Evolutionary conservation across 2,113 vertebrate species (phyloP), one percentile per base, ranked within the genome.

Genomic region (Oplegnathus fasciatus): DNA sequence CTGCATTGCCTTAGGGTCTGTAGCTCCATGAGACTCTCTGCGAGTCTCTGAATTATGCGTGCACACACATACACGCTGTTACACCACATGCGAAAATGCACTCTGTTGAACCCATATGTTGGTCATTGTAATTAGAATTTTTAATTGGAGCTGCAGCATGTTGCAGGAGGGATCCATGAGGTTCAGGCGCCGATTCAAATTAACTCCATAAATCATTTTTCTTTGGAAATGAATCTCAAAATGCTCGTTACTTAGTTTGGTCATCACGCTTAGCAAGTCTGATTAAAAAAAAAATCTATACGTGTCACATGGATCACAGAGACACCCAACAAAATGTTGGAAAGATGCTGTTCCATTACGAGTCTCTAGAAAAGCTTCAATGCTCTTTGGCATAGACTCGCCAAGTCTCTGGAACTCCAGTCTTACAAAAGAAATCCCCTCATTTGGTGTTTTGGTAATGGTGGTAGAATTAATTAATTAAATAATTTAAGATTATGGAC

Each of bases 101-200:
- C 58, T 28, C 66, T 60, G 11, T 15, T 57, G 42, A 77, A 69
- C 82, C 78, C 86, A 83, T 76, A 80, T 86, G 78, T 75, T 76
- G 67, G 34, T 80, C 85, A 80, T 86, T 74, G 62, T 75, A 81
- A 90, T 89, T 83, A 74, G 3, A 85, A 26, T 57, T 73, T 82
- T 82, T 90, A 91, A 91, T 88, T 84, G 82, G 74, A 58, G 69
- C 37, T 30, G 70, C 74, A 14, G 75, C 64, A 55, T 50, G 75
- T 83, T 83, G 65, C 89, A 69, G 80, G 10, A 37, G 58, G 22
- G 74, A 71, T 85, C 57, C 72, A 64, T 1, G 57, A 68, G 28
- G 28, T 67, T 69, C 30, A 18, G 46, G 26, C 83, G 61, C 44
- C 80, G 37, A 54, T 69, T 81, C 30, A 80, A 91, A 90, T 89